A percentile compares a stretch with the other conserved stretches of the same genome.
Conservation (phyloP, 2,113 vertebrate species). For the Salvator merianae region DNA sequence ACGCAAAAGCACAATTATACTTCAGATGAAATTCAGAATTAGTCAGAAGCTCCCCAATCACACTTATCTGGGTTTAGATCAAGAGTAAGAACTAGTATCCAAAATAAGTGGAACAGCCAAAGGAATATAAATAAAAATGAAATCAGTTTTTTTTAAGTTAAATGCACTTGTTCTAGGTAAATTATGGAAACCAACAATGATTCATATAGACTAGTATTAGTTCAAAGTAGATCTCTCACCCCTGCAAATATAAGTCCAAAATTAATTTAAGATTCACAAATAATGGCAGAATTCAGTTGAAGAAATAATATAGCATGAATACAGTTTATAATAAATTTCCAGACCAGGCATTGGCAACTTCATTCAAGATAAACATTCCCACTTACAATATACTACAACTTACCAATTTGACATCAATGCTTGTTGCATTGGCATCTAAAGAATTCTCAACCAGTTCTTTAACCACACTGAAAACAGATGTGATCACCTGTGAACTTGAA, state of each 20-base stretch:
- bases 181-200: neutral
- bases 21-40: neutral
- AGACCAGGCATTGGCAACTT: neutral
- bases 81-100: neutral
- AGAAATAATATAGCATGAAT: neutral
- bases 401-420: constrained; percentile 91
- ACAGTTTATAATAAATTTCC: neutral
- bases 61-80: neutral
- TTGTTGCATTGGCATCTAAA: constrained; percentile 88
- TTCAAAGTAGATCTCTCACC: neutral
- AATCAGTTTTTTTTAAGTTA: neutral
- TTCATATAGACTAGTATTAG: neutral
- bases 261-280: neutral
- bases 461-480: constrained; percentile 88
- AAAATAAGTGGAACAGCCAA: neutral
- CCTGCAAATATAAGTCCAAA: neutral
- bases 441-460: constrained; percentile 96
- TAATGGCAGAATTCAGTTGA: neutral
- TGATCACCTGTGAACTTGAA: constrained; percentile 93
- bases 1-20: neutral
- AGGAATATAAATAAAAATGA: neutral
- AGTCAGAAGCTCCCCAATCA: neutral
- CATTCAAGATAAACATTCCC: neutral
- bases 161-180: neutral
- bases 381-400: constrained; percentile 19